These are phyloP conservation scores for Bradypodion ventrale DNA, from an alignment of 2,797 vertebrate genomes.

Conservation along the genomic window DNA sequence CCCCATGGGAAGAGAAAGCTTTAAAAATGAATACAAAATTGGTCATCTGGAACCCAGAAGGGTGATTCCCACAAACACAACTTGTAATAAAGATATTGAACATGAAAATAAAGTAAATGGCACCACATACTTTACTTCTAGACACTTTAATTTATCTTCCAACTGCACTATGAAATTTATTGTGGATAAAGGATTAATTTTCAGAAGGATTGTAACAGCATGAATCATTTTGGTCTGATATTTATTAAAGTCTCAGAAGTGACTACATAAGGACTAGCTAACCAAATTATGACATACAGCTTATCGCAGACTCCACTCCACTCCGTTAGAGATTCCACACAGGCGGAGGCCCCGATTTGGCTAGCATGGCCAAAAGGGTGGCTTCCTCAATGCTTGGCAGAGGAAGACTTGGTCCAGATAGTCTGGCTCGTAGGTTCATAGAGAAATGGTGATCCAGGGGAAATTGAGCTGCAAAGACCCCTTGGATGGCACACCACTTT, in stretches of 20 bases:
- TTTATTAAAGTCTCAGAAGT: slow-evolving; percentile 31
- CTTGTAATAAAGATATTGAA: neutral
- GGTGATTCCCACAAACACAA: too few relatives aligned
- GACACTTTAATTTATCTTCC: slow-evolving; percentile 32
- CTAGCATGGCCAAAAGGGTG: too few relatives aligned
- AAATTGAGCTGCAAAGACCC: too few relatives aligned
- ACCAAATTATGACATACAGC: slow-evolving; percentile 37
- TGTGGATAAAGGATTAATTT: slow-evolving; percentile 34
- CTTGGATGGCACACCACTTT: too few relatives aligned
- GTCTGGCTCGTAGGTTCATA: too few relatives aligned
- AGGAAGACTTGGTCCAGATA: too few relatives aligned
- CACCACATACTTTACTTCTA: slow-evolving; percentile 20
- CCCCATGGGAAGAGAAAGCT: slow-evolving; percentile 3
- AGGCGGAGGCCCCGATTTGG: too few relatives aligned
- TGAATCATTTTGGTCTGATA: slow-evolving; percentile 23
- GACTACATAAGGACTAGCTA: slow-evolving; percentile 12
- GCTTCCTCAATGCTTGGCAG: too few relatives aligned
- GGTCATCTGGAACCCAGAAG: neutral
- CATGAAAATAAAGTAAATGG: neutral
- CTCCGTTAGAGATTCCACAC: too few relatives aligned
- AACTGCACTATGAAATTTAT: slow-evolving; percentile 31
- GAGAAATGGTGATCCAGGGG: too few relatives aligned
- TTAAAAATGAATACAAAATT: slow-evolving; percentile 6
- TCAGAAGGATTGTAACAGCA: slow-evolving; percentile 17
- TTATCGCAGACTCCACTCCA: too few relatives aligned